Percentiles rank a stretch among this genome's conserved stretches.
Evolutionary conservation across 2,888 invertebrate genomes (phyloP).

Genomic region (Microplitis manilae): DNA sequence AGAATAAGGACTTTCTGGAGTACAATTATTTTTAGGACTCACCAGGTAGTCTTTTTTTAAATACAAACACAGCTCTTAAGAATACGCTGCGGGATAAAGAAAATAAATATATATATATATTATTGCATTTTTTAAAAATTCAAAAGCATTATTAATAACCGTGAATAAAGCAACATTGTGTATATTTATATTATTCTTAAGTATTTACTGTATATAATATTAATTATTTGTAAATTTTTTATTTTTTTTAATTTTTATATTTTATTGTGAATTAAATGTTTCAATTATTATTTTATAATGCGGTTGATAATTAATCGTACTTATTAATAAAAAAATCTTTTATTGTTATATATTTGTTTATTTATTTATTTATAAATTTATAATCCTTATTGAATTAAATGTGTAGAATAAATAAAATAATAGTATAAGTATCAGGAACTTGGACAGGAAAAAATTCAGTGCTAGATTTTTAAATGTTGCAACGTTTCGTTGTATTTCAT

Average conservation of each 20-base stretch:
- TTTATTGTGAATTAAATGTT: background rate
- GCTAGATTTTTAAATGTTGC: no score
- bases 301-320: constrained; percentile 47
- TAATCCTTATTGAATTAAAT: background rate
- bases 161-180: background rate
- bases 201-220: background rate
- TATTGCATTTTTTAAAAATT: background rate
- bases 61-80: background rate
- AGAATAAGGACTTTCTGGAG: constrained; percentile 2
- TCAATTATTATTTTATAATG: background rate
- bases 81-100: constrained; percentile 3
- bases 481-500: no score
- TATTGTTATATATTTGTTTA: constrained; percentile 51
- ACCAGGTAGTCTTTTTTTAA: background rate
- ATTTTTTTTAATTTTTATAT: background rate
- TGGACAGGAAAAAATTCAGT: no score
- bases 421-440: background rate
- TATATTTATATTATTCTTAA: constrained; percentile 7
- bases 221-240: constrained; percentile 7
- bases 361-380: constrained; percentile 24
- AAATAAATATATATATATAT: background rate
- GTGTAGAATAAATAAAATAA: background rate
- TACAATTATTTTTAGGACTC: background rate
- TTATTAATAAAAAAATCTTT: constrained; percentile 59
- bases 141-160: constrained; percentile 4